Evolutionary conservation across 2,797 vertebrate species (phyloP), one percentile per base, ranked within the genome.

Genomic region (Ara ararauna): DNA sequence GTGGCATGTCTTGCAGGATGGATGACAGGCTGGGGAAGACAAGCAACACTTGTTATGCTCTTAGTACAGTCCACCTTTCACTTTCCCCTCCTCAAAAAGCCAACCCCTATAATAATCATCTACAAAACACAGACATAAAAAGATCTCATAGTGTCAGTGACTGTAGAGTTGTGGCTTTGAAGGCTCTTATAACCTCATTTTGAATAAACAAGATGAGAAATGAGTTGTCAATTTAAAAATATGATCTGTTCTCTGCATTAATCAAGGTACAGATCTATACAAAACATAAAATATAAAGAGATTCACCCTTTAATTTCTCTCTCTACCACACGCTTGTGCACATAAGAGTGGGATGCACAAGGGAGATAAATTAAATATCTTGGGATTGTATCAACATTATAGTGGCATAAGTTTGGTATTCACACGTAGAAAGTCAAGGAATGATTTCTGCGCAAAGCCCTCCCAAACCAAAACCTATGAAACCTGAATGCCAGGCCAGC

Each of bases 11-110:
- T 96, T 98, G 92, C 99, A 99, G 85, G 98, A 98, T 0, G 99
- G 99, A 79, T 99, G 99, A 90, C 99, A 99, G 11, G 96, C 99
- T 99, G 93, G 32, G 22, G 9, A 32, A 58, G 16, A 85, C 53
- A 74, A 80, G 2, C 54, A 42, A 58, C 58, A 14, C 44, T 71
- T 14, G 21, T 92, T 61, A 89, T 0, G 32, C 54, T 78, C 51
- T 19, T 7, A 4, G 9, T 19, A 26, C 6, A 22, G 18, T 30
- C 45, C n/a, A 30, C 13, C 48, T 27, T 6, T 34, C 7, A 0
- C 13, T 27, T 45, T 50, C 10, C 40, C 44, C 38, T 66, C 36
- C 40, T 68, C 40, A 44, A 13, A 75, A 73, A 62, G 38, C 13
- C 62, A 89, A 60, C 7, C 42, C 51, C 20, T 48, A 70, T 42